Base-by-base conservation (phyloP, 2,797 vertebrate genomes). In the Trematomus bernacchii region DNA sequence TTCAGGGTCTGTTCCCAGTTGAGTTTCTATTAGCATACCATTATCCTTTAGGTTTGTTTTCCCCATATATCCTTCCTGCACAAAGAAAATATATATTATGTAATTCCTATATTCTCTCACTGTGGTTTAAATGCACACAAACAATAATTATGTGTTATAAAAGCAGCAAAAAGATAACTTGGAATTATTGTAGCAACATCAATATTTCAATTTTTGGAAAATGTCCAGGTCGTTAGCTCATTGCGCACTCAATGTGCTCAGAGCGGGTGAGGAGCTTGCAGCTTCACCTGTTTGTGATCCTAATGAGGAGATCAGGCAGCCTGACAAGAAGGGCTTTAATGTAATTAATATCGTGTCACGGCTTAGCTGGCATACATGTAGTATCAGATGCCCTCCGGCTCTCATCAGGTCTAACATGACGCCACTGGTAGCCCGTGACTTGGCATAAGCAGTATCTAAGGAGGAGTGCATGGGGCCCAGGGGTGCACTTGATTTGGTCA, bases 401-500 rank as follows among this genome's bases (percentile, higher is more conserved):
- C 85, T 81, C 75, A 70, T 86, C 87, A 85, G 73, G 69, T 79
- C 85, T 61, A 73, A 82, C 87, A 82, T 77, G 86, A 78, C 79
- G 53, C 59, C 80, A 18, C 66, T 60, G 70, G 69, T 58, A 69
- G 88, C 62, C 79, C 82, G 90, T 94, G 91, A 85, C 91, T 86
- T 71, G 73, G 88, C 90, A 94, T 93, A 93, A 94, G 87, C 85
- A 89, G 85, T 70, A 70, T 91, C 85, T 89, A 86, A 90, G 87
- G 82, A 87, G 76, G 79, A 85, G 89, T 55, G 80, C 83, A 79
- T 33, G 70, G 81, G 91, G 83, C 94, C 88, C 91, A 86, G 88
- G 90, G 91, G 91, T 88, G 81, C 89, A 89, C 91, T 94, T 92
- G 91, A 94, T 94, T 90, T 86, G 88, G 89, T 93, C 93, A 92